phyloP scores from a whole-genome alignment of 2,113 vertebrate genomes.

The Burhinus bistriatus region DNA sequence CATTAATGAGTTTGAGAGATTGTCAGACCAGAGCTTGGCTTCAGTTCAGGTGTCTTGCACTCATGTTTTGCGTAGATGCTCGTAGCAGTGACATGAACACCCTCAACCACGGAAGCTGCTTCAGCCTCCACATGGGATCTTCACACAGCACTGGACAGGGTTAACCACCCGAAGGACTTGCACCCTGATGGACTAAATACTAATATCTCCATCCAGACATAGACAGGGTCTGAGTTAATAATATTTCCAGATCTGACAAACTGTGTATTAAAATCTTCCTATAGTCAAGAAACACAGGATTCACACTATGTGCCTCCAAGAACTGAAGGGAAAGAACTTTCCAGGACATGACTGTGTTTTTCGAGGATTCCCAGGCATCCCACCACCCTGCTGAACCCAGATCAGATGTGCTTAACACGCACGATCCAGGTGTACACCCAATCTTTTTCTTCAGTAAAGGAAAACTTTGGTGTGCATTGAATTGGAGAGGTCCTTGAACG shows the following conservation, averaged over 20 bases:
- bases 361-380: not conserved
- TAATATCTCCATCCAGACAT: not conserved
- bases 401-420: not conserved
- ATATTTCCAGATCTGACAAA: not conserved
- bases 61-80: not conserved
- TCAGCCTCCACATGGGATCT: not conserved
- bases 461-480: not conserved
- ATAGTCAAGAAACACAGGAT: not conserved
- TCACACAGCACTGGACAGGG: not conserved
- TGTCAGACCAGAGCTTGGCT: not conserved
- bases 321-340: not conserved
- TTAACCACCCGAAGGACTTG: not conserved
- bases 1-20: not conserved
- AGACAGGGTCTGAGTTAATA: not conserved
- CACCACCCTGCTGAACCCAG: not conserved
- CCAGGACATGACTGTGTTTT: not conserved
- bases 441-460: not conserved
- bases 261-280: not conserved
- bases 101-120: not conserved
- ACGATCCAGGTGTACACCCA: rapidly evolving
- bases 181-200: not conserved
- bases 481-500: not conserved
- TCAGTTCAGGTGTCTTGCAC: not conserved
- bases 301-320: not conserved
- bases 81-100: not conserved